A percentile compares a stretch with the other conserved stretches of the same genome.
These are phyloP conservation scores for Clamator glandarius DNA, from an alignment of 2,797 vertebrate genomes.

Conservation along the genomic window DNA sequence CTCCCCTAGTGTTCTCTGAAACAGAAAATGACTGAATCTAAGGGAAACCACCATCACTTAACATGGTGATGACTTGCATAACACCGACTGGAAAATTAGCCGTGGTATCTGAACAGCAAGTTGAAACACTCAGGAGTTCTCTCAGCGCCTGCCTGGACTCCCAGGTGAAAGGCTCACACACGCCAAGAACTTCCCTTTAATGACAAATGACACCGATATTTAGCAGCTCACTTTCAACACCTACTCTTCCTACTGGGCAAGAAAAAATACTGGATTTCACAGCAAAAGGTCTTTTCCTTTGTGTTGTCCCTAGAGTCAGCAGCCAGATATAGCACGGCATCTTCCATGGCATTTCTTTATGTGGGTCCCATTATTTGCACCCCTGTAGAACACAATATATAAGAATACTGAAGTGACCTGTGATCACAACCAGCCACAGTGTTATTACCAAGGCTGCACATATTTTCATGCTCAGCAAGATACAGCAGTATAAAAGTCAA, in stretches of 20 bases:
- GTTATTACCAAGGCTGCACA: not conserved
- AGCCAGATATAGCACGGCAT: not conserved
- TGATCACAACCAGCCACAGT: not conserved
- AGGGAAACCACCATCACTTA: not conserved
- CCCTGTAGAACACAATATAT: not conserved
- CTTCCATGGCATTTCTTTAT: not conserved
- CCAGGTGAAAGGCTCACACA: not conserved
- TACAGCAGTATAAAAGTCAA: not conserved
- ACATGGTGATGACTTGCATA: not conserved
- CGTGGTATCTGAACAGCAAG: not conserved
- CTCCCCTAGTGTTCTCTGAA: not conserved
- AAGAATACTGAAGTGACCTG: not conserved
- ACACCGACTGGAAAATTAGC: not conserved
- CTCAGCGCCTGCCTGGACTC: not conserved
- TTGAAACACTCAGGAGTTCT: not conserved
- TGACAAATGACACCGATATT: not conserved
- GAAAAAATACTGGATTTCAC: not conserved
- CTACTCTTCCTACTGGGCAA: not conserved
- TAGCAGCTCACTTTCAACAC: not conserved
- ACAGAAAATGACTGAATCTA: not conserved
- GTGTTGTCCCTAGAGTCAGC: not conserved
- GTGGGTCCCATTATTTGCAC: not conserved
- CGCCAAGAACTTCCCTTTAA: not conserved
- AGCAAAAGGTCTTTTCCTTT: not conserved
- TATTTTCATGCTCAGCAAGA: constrained; percentile 9